phyloP scores from a whole-genome alignment of 2,888 invertebrate genomes.

The Philopedon plagiatum region DNA sequence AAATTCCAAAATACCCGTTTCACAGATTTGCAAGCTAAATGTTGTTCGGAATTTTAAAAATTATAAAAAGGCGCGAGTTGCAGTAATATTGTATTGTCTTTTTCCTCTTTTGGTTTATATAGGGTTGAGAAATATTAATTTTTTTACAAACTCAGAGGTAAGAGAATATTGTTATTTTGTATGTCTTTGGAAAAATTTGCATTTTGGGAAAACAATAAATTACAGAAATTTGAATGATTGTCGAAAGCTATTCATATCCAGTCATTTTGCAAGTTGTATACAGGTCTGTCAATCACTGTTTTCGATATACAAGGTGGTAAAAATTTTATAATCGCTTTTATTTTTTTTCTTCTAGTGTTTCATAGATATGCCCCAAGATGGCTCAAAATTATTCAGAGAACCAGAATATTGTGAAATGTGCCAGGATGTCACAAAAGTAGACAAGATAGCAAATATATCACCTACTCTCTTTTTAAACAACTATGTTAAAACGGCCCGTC shows the following conservation, averaged over 20 bases:
- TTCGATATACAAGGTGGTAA: no score
- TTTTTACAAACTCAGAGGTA: conserved; percentile 20
- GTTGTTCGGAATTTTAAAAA: conserved; percentile 33
- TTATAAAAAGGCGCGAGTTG: neutral
- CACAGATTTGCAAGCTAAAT: conserved; percentile 47
- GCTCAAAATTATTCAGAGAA: conserved; percentile 76
- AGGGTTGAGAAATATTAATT: conserved; percentile 8
- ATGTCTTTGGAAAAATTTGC: no score
- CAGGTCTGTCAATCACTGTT: no score
- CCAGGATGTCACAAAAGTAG: conserved; percentile 74
- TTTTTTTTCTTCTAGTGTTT: conserved; percentile 61
- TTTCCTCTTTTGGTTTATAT: neutral
- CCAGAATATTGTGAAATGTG: conserved; percentile 89
- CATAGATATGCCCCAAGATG: conserved; percentile 62
- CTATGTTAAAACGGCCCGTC: conserved; percentile 84
- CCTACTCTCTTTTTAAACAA: conserved; percentile 79
- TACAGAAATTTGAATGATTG: no score
- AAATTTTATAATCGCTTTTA: conserved; percentile 33
- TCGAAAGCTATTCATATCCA: no score
- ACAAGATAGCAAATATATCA: conserved; percentile 77
- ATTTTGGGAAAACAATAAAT: no score
- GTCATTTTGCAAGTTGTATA: no score
- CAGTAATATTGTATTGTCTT: neutral
- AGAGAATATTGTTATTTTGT: no score
- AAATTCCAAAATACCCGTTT: conserved; percentile 41